Base-by-base conservation (phyloP, 2,888 invertebrate species). In the Clunio marinus region DNA sequence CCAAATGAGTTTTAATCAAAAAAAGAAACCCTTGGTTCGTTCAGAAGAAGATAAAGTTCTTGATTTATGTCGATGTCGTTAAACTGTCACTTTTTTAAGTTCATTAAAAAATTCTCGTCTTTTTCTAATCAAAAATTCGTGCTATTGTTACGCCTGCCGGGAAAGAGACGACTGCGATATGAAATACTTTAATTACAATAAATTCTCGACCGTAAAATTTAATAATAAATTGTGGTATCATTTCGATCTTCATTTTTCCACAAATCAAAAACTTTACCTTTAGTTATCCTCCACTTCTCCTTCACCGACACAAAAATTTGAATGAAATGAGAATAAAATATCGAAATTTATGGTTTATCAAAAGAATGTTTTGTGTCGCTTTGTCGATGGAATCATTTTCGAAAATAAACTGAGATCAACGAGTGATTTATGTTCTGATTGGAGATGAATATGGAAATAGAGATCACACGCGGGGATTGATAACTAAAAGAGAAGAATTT, bases 301-400 rank as follows among this genome's bases (percentile, higher is more conserved):
- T 41, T n/a, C 41, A n/a, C 15, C 41, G 41, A 15, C n/a, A 24
- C n/a, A 13, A n/a, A 62, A 25, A 63, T 63, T 63, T 63, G 28
- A 63, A 63, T 63, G 46, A 63, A 63, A 63, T 45, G 25, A 7
- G 46, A 37, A 63, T 63, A 63, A 63, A 63, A 46, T 20, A 27
- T 45, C 24, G 37, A 37, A 63, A 63, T 63, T 63, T 63, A 63
- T 63, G 25, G 28, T 37, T 63, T 63, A 45, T 63, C 63, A 45
- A 63, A 32, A 46, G 25, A 63, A 63, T 17, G 51, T 51, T 51
- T 17, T 51, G 20, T 51, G 51, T 51, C 17, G n/a, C 8, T 51
- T 13, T 51, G 51, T 51, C 51, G 51, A 32, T 32, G 32, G 32
- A 20, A 51, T 51, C 51, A 17, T 22, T 51, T 51, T 51, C 17